Percentiles rank a stretch among this genome's conserved stretches.
Evolutionary conservation across 2,113 vertebrate species (phyloP).

Genomic region (Muntiacus reevesi): DNA sequence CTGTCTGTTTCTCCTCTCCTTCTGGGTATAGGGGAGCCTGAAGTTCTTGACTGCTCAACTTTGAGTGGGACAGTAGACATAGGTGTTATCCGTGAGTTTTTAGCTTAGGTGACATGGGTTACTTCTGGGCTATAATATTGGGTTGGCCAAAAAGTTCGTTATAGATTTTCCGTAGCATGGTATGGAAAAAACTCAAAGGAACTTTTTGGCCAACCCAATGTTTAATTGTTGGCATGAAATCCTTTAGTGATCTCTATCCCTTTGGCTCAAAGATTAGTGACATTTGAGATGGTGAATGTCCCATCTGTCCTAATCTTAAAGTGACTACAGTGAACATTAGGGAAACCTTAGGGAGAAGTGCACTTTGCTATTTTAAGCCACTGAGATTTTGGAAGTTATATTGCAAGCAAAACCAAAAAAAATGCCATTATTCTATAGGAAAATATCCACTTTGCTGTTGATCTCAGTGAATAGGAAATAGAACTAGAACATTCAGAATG

Average conservation of each 20-base stretch:
- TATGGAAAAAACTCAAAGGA: not conserved
- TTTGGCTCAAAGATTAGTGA: not conserved
- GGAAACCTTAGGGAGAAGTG: not conserved
- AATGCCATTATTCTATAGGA: not conserved
- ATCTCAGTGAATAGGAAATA: not conserved
- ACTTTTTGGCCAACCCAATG: not conserved
- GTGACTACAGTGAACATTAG: not conserved
- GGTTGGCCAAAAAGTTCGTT: not conserved
- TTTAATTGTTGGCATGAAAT: not conserved
- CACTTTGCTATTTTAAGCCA: not conserved
- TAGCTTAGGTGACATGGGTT: not conserved
- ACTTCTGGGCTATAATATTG: not conserved
- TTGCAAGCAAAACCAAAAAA: not conserved
- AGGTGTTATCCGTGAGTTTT: not conserved
- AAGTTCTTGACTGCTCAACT: not conserved
- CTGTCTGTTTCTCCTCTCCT: not conserved
- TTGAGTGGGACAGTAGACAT: not conserved
- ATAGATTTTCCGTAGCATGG: not conserved
- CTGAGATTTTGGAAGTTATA: not conserved
- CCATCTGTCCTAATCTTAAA: not conserved
- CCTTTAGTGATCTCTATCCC: not conserved
- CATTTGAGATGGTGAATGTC: not conserved
- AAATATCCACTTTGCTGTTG: not conserved
- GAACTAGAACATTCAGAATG: not conserved
- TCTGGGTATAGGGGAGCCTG: not conserved